These are phyloP conservation scores for Aurelia sp. DNA, from an alignment of 30 jellyfish, hydroid and myxozoan species.

Conservation along the genomic window DNA sequence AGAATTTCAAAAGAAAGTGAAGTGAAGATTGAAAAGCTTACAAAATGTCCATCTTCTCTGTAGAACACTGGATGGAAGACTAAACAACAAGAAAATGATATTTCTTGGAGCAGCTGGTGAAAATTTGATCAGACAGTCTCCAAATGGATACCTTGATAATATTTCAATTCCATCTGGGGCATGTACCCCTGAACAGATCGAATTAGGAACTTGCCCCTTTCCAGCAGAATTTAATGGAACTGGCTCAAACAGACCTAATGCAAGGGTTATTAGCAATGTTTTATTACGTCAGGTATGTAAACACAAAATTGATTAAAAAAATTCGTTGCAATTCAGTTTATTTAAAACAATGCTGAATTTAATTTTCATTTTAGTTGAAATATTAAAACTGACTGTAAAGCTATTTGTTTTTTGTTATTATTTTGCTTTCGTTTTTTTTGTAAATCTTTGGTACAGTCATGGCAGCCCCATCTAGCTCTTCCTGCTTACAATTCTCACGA, in stretches of 20 bases:
- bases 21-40: no score
- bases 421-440: no score
- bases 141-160: slow-evolving; percentile 66
- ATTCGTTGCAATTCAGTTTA: no score
- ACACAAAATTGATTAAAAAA: background rate
- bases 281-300: slow-evolving; percentile 69
- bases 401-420: no score
- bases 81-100: slow-evolving; percentile 61
- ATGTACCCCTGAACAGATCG: slow-evolving; percentile 60
- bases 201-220: slow-evolving; percentile 73
- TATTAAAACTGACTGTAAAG: no score
- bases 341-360: background rate
- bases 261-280: slow-evolving; percentile 77
- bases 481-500: background rate
- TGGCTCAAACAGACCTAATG: slow-evolving; percentile 87
- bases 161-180: slow-evolving; percentile 87
- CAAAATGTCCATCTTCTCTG: no score
- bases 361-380: no score
- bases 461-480: background rate
- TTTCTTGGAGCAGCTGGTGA: slow-evolving; percentile 83
- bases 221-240: slow-evolving; percentile 74
- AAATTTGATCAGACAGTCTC: slow-evolving; percentile 59
- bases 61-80: slow-evolving; percentile 84
- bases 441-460: no score
- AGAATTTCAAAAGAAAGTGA: no score